These are phyloP conservation scores for Drosophila meridionalis DNA, from an alignment of 2,888 invertebrate species.

Conservation along the genomic window DNA sequence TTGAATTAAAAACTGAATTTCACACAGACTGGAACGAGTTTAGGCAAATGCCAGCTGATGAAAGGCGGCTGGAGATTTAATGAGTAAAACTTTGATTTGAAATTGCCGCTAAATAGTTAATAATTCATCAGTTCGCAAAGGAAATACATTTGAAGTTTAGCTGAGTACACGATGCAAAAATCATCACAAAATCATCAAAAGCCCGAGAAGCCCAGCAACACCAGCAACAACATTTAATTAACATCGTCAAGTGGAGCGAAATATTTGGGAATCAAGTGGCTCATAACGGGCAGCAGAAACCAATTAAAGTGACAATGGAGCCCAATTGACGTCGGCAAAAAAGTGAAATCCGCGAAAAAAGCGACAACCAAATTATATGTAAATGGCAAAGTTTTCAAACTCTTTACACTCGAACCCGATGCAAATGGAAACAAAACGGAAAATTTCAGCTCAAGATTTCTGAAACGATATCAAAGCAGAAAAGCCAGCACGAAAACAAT, in stretches of 20 bases:
- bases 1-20: slow-evolving; percentile 48
- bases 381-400: slow-evolving; percentile 11
- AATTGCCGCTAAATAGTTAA: background rate
- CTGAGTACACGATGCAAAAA: background rate
- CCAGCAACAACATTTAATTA: background rate
- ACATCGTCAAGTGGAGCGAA: background rate
- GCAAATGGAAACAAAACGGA: slow-evolving; percentile 22
- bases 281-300: background rate
- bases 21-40: slow-evolving; percentile 28
- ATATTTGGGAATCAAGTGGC: background rate
- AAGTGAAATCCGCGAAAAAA: background rate
- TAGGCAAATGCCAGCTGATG: slow-evolving; percentile 2
- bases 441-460: slow-evolving; percentile 33
- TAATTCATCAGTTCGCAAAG: background rate
- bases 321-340: background rate
- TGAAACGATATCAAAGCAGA: slow-evolving; percentile 11
- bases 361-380: background rate
- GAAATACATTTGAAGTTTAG: background rate
- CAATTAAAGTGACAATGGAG: slow-evolving; percentile 10
- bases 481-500: slow-evolving; percentile 52
- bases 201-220: background rate
- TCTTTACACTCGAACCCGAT: slow-evolving; percentile 14
- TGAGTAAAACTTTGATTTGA: background rate
- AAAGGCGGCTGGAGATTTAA: background rate
- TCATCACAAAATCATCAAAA: slow-evolving; percentile 9